Base-by-base conservation (phyloP, 2,888 invertebrate genomes). In the Idaea dimidiata region DNA sequence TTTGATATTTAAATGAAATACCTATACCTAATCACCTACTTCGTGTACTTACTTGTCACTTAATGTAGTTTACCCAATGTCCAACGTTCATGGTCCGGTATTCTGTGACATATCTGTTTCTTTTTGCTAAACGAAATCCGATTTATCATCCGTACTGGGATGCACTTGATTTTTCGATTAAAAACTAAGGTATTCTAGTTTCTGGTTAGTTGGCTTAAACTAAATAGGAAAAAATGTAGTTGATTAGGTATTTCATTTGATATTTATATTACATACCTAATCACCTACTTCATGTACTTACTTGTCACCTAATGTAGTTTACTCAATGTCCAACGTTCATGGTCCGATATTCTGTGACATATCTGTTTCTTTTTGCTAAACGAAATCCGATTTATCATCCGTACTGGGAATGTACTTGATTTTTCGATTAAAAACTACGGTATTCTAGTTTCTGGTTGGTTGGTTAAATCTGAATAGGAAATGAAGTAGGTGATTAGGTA, bases 271-370 rank as follows among this genome's bases (percentile, higher is more conserved):
- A n/a, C n/a, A n/a, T n/a, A n/a, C n/a, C n/a, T n/a, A n/a, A n/a
- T n/a, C n/a, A n/a, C n/a, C n/a, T n/a, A n/a, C n/a, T n/a, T n/a
- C n/a, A n/a, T n/a, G n/a, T n/a, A n/a, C n/a, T n/a, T n/a, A n/a
- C n/a, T n/a, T 67, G 76, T 82, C 82, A 82, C 63, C 75, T 79
- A 81, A 82, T 82, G 77, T 79, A 72, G 63, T 78, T 76, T 71
- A 74, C 75, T 73, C 72, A 72, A 64, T 65, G 54, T 69, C 64
- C 60, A 32, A 32, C 10, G 32, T 32, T 10, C 32, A 32, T n/a
- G n/a, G n/a, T 32, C 10, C 4, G 32, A 10, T 32, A 32, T 32
- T 32, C 32, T 67, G 74, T 67, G 68, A 63, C 72, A 71, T 72
- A 8, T 32, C 7, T 32, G 32, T 32, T 32, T 32, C 32, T 32